Evolutionary conservation across 2,888 invertebrate species (phyloP).

Genomic region (Microctonus aethiopoides): DNA sequence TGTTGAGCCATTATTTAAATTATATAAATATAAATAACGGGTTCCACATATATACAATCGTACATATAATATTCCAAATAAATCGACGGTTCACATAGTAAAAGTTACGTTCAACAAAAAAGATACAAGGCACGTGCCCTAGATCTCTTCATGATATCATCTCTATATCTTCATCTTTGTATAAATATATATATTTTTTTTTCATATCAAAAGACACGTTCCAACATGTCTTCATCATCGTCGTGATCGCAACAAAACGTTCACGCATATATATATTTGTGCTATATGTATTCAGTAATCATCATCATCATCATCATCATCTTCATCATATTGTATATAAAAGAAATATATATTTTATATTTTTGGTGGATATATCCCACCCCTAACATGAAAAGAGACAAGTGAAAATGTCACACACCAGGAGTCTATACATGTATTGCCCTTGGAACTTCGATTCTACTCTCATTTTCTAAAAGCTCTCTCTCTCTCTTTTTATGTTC

Average conservation of each 20-base stretch:
- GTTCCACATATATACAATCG: no score
- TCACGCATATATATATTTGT: neutral
- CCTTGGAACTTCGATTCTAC: neutral
- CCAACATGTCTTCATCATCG: neutral
- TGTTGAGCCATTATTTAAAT: no score
- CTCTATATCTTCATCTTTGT: neutral
- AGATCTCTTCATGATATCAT: neutral
- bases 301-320: no score
- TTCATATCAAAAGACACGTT: neutral
- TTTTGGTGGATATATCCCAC: no score
- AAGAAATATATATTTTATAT: no score
- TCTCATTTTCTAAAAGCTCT: neutral
- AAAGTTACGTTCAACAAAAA: conserved; percentile 7
- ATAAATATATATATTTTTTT: neutral
- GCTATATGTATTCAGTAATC: no score
- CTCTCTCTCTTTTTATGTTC: conserved; percentile 25
- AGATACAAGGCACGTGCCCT: conserved; percentile 14
- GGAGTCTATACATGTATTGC: neutral
- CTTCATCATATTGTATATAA: no score
- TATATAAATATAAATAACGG: no score
- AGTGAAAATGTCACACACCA: neutral
- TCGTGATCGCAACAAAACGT: conserved; percentile 11
- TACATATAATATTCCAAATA: neutral
- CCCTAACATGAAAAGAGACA: neutral
- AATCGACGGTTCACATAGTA: neutral